Evolutionary conservation across 2,797 vertebrate genomes (phyloP).

Genomic region (Brachyrhaphis roseni): DNA sequence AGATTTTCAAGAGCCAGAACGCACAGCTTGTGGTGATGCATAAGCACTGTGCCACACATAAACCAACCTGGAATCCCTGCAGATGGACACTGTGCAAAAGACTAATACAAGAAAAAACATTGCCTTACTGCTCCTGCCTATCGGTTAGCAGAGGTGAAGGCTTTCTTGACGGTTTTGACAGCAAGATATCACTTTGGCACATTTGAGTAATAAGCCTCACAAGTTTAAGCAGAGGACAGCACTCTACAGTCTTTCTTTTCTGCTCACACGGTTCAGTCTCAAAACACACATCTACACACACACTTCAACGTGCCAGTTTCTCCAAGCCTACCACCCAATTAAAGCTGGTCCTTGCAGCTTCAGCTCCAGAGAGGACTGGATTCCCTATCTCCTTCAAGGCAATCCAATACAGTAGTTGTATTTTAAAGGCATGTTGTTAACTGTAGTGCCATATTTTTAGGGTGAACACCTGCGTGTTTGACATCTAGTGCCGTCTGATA

Average conservation of each 20-base stretch:
- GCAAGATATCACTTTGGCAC: constrained; percentile 58
- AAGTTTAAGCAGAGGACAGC: constrained; percentile 65
- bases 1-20: constrained; percentile 22
- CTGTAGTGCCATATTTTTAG: constrained; percentile 63
- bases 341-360: constrained; percentile 76
- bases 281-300: constrained; percentile 14
- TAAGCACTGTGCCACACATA: constrained; percentile 28
- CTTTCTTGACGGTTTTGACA: constrained; percentile 57
- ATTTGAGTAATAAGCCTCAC: constrained; percentile 73
- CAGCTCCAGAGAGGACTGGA: constrained; percentile 68
- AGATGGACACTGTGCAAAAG: constrained; percentile 22
- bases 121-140: constrained; percentile 48
- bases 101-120: constrained; percentile 15
- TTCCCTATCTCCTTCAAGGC: constrained; percentile 70
- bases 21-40: constrained; percentile 19
- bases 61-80: constrained; percentile 17
- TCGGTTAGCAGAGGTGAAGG: constrained; percentile 59
- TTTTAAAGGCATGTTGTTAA: constrained; percentile 72
- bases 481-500: constrained; percentile 68
- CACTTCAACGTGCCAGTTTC: constrained; percentile 68
- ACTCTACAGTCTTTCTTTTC: constrained; percentile 54
- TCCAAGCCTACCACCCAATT: constrained; percentile 78
- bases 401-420: constrained; percentile 67
- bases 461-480: constrained; percentile 71
- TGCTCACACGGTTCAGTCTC: constrained; percentile 18